These are phyloP conservation scores for Drosophila willistoni DNA, from an alignment of 1,140 invertebrate species.

Conservation along the genomic window DNA sequence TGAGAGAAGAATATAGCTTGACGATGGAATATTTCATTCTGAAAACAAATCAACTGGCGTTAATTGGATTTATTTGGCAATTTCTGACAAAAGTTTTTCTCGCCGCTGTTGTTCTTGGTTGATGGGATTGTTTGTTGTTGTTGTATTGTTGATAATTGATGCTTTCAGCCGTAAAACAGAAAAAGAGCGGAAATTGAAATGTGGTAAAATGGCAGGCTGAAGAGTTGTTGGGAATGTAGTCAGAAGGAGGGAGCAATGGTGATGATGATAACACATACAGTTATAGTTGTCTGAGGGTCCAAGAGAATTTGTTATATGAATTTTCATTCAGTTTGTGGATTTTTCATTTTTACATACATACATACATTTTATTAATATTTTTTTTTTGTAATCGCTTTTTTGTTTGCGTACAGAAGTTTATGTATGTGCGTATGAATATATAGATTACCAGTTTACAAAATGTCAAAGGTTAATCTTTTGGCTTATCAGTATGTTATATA, in stretches of 20 bases:
- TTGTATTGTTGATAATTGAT: constrained; percentile 28
- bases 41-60: not conserved
- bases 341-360: too few relatives aligned
- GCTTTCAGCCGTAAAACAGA: constrained; percentile 29
- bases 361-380: not conserved
- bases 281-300: not conserved
- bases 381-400: not conserved
- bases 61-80: constrained; percentile 27
- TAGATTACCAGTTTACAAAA: constrained; percentile 6
- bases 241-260: not conserved
- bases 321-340: constrained; percentile 11
- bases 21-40: too few relatives aligned
- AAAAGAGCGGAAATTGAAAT: constrained; percentile 31
- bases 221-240: not conserved
- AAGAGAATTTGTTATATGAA: constrained; percentile 10
- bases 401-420: not conserved
- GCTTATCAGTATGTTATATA: constrained; percentile 8
- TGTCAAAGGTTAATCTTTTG: constrained; percentile 4
- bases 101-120: not conserved
- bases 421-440: not conserved
- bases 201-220: constrained; percentile 17
- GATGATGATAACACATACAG: not conserved
- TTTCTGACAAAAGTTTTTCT: constrained; percentile 16
- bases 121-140: not conserved
- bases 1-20: too few relatives aligned